Percentiles rank a stretch among this genome's conserved stretches.
Evolutionary conservation across 2,888 invertebrate genomes (phyloP).

Genomic region (Perizoma flavofasciatum): DNA sequence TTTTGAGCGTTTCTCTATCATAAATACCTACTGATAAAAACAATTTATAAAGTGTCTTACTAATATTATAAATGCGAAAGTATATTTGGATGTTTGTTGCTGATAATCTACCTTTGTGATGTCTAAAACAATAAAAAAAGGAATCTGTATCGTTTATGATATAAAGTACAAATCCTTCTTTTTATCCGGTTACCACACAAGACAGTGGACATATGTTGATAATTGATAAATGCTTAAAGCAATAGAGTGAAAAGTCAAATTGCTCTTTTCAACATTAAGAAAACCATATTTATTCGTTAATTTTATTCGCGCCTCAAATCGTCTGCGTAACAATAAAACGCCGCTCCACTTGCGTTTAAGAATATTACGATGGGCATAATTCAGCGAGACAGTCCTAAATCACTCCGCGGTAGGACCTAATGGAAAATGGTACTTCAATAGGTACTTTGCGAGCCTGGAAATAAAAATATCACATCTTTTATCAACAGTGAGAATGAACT

Average conservation of each 20-base stretch:
- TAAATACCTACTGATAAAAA: too few species aligned
- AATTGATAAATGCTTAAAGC: background rate
- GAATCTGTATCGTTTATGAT: too few species aligned
- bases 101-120: too few species aligned
- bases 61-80: too few species aligned
- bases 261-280: slow-evolving; percentile 3
- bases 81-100: too few species aligned
- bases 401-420: slow-evolving; percentile 63
- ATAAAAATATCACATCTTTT: slow-evolving; percentile 40
- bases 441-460: slow-evolving; percentile 51
- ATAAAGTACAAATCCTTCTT: background rate
- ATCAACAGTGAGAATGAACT: too few species aligned
- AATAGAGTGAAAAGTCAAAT: slow-evolving; percentile 10
- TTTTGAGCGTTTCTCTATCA: too few species aligned
- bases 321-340: slow-evolving; percentile 47
- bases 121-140: too few species aligned
- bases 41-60: too few species aligned
- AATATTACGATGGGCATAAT: slow-evolving; percentile 58
- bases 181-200: background rate
- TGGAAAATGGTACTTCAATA: slow-evolving; percentile 60
- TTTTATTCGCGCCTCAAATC: slow-evolving; percentile 34
- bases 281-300: slow-evolving; percentile 17
- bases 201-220: background rate
- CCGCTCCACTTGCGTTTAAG: slow-evolving; percentile 49
- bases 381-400: slow-evolving; percentile 59